These are phyloP conservation scores for Collichthys lucidus DNA, from an alignment of 2,113 vertebrate species.

Conservation along the genomic window DNA sequence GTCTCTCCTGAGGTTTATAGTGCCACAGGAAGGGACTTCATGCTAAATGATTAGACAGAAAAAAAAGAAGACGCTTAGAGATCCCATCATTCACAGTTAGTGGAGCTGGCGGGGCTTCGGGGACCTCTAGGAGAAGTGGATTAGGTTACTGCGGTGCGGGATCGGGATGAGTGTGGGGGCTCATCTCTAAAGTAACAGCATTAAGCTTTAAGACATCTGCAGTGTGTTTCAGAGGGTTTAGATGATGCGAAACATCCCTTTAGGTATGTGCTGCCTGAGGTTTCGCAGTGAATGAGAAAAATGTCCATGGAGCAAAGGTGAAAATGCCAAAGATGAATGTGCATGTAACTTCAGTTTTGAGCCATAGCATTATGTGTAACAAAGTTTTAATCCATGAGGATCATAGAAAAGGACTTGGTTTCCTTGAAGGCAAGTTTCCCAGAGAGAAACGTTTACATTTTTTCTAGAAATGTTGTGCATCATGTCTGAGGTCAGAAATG, in stretches of 20 bases:
- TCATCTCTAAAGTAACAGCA: constrained; percentile 51
- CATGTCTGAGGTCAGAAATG: too few species aligned
- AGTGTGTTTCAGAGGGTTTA: constrained; percentile 40
- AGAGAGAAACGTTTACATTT: not conserved
- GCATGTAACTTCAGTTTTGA: not conserved
- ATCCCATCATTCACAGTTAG: constrained; percentile 68
- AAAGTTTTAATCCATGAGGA: constrained; percentile 9
- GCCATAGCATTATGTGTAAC: not conserved
- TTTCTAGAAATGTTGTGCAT: not conserved
- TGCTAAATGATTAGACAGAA: constrained; percentile 56
- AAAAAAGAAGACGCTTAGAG: constrained; percentile 43
- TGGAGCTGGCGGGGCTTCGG: constrained; percentile 19
- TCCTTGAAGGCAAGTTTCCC: not conserved
- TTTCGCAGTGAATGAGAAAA: constrained; percentile 15
- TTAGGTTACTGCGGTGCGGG: constrained; percentile 61
- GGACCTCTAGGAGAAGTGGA: constrained; percentile 57
- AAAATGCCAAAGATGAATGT: constrained; percentile 38
- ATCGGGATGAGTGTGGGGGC: constrained; percentile 22
- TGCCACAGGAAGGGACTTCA: constrained; percentile 48
- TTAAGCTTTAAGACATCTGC: constrained; percentile 36
- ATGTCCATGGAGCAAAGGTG: constrained; percentile 28
- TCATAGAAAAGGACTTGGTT: not conserved
- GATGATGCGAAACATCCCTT: constrained; percentile 43
- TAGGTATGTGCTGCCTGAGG: constrained; percentile 34
- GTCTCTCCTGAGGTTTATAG: constrained; percentile 42